Base-by-base conservation (phyloP, 1,140 invertebrate species). In the Teleogryllus occipitalis region DNA sequence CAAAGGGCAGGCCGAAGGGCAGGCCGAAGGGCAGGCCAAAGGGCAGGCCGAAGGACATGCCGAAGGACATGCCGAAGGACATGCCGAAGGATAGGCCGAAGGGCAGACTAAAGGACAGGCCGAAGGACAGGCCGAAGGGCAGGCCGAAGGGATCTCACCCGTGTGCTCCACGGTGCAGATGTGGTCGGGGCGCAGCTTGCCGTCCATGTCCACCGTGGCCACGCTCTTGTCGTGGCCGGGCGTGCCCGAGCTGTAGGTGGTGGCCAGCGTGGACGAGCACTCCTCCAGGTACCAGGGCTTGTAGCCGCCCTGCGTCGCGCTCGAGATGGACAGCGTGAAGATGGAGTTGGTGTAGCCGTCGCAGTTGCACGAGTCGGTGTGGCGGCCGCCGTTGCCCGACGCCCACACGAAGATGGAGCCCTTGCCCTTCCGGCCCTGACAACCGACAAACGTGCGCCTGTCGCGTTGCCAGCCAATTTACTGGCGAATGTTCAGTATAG, bases 371-470 rank as follows among this genome's bases (percentile, higher is more conserved):
- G 96, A 98, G 84, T 99, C 98, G 8, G 95, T 95, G 84, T 97
- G 93, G 77, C 96, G 90, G 18, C 98, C 98, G 47, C 98, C 98
- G 85, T 99, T 99, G 14, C 98, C 98, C 8, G 97, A 98, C 4
- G 98, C 98, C 98, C 98, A 99, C 0, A 99, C 97, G 85, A 99
- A 99, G 83, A 99, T 99, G 7, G 96, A 98, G 18, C 98, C 98
- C 86, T 96, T 96, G n/a, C 98, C 97, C 82, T 93, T 91, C 15
- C 98, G 91, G 47, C 98, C 98, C 91, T 94, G 84, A n/a, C 47
- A 5, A 84, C 2, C 39, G 5, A 78, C 3, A 75, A 27, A 75
- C n/a, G n/a, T n/a, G 1, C 75, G 3, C 27, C 1, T 5, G 27
- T 39, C 27, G 5, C 27, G 27, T 39, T 39, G 27, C 27, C 27